phyloP scores from a whole-genome alignment of 2,797 vertebrate genomes.

The Darevskia nairensis region DNA sequence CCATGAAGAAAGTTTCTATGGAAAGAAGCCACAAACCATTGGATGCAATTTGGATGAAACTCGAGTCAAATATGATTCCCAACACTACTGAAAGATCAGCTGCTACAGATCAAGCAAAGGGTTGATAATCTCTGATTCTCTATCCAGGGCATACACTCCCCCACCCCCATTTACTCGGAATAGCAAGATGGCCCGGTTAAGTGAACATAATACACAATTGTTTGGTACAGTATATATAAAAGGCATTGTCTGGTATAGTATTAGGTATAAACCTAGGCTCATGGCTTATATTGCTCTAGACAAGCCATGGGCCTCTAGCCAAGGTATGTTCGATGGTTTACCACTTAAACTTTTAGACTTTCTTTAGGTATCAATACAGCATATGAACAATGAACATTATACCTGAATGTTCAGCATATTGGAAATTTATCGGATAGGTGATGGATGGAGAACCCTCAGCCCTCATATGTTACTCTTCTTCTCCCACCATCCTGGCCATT shows the following conservation, averaged over 20 bases:
- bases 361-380: neutral
- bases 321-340: neutral
- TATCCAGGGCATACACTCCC: too few relatives aligned
- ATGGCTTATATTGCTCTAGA: too few relatives aligned
- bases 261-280: too few relatives aligned
- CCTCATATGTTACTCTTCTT: too few relatives aligned
- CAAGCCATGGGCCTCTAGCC: too few relatives aligned
- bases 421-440: neutral
- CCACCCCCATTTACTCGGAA: neutral
- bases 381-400: neutral
- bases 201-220: neutral
- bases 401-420: neutral
- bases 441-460: too few relatives aligned
- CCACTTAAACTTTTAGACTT: neutral
- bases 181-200: neutral
- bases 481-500: too few relatives aligned
- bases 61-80: neutral
- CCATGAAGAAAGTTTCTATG: neutral
- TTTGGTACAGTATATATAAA: neutral
- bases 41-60: neutral
- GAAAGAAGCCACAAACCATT: neutral
- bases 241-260: too few relatives aligned
- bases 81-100: neutral
- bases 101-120: neutral
- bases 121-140: neutral